phyloP scores from a whole-genome alignment of 2,888 invertebrate genomes.

The Heliconius aoede region DNA sequence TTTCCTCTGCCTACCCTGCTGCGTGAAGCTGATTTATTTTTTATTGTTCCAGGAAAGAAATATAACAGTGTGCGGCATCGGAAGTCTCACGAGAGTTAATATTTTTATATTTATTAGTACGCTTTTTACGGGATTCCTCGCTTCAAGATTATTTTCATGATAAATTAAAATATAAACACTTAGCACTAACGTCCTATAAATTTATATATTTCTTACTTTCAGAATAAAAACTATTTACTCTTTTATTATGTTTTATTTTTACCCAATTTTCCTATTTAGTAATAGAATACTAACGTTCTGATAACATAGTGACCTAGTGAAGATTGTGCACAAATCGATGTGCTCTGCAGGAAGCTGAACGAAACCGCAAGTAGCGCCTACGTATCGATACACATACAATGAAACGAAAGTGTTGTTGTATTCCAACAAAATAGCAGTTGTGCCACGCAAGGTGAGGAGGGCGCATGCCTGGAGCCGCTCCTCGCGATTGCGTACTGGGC shows the following conservation, averaged over 20 bases:
- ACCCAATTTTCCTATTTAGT: background rate
- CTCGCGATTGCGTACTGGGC: conserved; percentile 63
- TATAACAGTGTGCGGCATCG: conserved; percentile 71
- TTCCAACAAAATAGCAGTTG: conserved; percentile 49
- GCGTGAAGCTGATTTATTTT: too few relatives aligned
- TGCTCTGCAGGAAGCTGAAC: conserved; percentile 58
- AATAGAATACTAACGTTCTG: conserved; percentile 15
- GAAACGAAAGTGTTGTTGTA: conserved; percentile 21
- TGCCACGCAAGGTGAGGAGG: conserved; percentile 55
- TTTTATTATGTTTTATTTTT: conserved; percentile 41
- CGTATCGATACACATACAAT: conserved; percentile 41
- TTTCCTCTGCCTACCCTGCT: too few relatives aligned
- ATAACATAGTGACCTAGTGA: conserved; percentile 70
- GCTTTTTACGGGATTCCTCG: conserved; percentile 52
- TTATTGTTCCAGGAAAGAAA: conserved; percentile 66
- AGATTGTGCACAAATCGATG: conserved; percentile 67
- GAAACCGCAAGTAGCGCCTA: conserved; percentile 55
- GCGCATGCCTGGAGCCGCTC: conserved; percentile 67
- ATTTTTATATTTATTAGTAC: conserved; percentile 53
- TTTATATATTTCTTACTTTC: conserved; percentile 79
- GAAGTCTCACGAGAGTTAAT: conserved; percentile 59
- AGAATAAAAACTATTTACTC: conserved; percentile 75
- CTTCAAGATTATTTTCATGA: conserved; percentile 53
- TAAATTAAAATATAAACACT: conserved; percentile 32
- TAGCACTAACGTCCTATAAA: conserved; percentile 49